Evolutionary conservation across 1,140 invertebrate species (phyloP), one percentile per base, ranked within the genome.

Genomic region (Trichoplusia ni): DNA sequence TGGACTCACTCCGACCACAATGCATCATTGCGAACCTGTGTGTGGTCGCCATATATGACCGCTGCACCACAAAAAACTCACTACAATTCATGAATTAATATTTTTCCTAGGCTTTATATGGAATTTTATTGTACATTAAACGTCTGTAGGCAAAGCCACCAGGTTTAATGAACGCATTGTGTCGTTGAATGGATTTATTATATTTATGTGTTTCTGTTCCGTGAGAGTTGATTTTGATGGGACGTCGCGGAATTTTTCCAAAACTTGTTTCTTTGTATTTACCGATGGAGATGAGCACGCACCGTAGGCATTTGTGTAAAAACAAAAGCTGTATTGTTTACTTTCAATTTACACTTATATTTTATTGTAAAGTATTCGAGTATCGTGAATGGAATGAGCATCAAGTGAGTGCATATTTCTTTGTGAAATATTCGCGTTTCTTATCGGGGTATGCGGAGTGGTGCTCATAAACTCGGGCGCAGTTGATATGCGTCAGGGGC

Each of bases 11-110:
- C 64, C 42, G 61, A 29, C 70, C 47, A 64, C 67, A 66, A 72
- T 78, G 67, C 69, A 69, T 79, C 73, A 74, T 67, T 62, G 56
- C 46, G 13, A 42, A 29, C 35, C 56, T 65, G 65, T 63, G 73
- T 73, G 75, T 72, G 73, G 70, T 53, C 69, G 35, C 60, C 47
- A n/a, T 68, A 68, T 68, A 51, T 33, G 61, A 54, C 35, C 16
- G 11, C 16, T 47, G 33, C 31, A 58, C 35, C 51, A 49, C 16
- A 60, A 60, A 63, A 65, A 54, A 53, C 37, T 35, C 19, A 51
- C 38, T 18, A 49, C 46, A 44, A 29, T 47, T 49, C 27, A 33
- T 13, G 42, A 56, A 65, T 58, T 47, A 47, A 58, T 58, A 58
- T 42, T 49, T 56, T 65, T 49, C 37, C 25, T 40, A 44, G n/a